Evolutionary conservation across 2,113 vertebrate species (phyloP), one percentile per base, ranked within the genome.

Genomic region (Alces alces): DNA sequence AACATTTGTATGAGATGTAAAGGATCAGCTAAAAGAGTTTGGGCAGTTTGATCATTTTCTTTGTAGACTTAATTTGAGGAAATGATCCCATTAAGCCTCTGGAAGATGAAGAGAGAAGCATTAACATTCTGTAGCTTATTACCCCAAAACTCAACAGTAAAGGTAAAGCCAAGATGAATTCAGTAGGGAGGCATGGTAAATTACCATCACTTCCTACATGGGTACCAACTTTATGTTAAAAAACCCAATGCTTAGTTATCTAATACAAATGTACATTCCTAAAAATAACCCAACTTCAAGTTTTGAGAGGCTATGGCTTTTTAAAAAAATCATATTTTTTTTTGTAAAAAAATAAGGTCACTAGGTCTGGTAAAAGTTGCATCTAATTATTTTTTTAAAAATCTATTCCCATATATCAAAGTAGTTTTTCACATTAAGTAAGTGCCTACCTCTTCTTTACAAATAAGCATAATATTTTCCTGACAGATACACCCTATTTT

Each of bases 391-490:
- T 83, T 45, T 78, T 91, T 30, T 1, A 12, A 12, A 36, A 73
- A 73, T 39, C 19, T 89, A 4, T 86, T 36, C 9, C 64, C n/a
- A 89, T n/a, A 83, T 84, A n/a, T 87, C 58, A 87, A 93, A 96
- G 50, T 82, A 70, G 61, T 92, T 78, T 93, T 89, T 90, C 73
- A 27, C 78, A 64, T 13, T 36, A 86, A 54, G 27, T 21, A 27
- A 93, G 19, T 70, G 92, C 10, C 12, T 78, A 47, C 12, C 19
- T 83, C 60, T 91, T 91, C 70, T 92, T 84, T 87, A 64, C 47
- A 94, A 95, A 90, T 9, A 84, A 97, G 33, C 87, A 92, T 92
- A 86, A 45, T 45, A 95, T 85, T 95, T 97, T 97, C 88, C 90
- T 90, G 76, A 47, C 60, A 97, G 45, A 79, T 39, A 89, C 6